Base-by-base conservation (phyloP, 2,113 vertebrate species). In the Halcyon senegalensis region DNA sequence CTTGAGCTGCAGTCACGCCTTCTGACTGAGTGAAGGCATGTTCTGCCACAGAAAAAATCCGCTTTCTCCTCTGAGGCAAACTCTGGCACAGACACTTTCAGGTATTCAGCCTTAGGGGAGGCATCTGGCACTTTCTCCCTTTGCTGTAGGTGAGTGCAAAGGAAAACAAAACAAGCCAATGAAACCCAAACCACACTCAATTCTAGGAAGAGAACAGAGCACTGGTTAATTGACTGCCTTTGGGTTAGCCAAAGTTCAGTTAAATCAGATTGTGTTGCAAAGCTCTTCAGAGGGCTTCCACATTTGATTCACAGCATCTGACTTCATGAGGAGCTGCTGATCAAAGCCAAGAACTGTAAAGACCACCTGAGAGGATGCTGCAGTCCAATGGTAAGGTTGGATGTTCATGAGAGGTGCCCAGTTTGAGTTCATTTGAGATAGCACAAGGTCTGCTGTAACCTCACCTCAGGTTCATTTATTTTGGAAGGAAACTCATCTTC, bases 221-320 rank as follows among this genome's bases (percentile, higher is more conserved):
- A 5, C 33, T 12, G 7, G 33, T 41, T 37, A 93, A 91, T 6
- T 58, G 53, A 19, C 39, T 72, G 83, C 35, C 72, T 84, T 28
- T 24, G 13, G 83, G 90, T 96, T 89, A 94, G 94, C 85, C 30
- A 59, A 64, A 80, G 79, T 95, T 94, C 93, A 93, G 33, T 25
- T 39, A 39, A 70, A 28, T 17, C 69, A 79, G 35, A 58, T 2
- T 2, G 3, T 41, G 41, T 46, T 84, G 60, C 44, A 79, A 56
- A 82, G 62, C 33, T 75, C 60, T 64, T 24, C 4, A 37, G 20
- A 80, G 41, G 37, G 48, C 67, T 69, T 46, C 41, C 4, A 3
- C 2, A 5, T 63, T 77, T 43, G 55, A 37, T 59, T 63, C 63
- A 17, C 5, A 56, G 55, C 70, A 93, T 33, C 66, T 31, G 28